phyloP scores from a whole-genome alignment of 2,797 vertebrate genomes.

The Sternotherus odoratus region DNA sequence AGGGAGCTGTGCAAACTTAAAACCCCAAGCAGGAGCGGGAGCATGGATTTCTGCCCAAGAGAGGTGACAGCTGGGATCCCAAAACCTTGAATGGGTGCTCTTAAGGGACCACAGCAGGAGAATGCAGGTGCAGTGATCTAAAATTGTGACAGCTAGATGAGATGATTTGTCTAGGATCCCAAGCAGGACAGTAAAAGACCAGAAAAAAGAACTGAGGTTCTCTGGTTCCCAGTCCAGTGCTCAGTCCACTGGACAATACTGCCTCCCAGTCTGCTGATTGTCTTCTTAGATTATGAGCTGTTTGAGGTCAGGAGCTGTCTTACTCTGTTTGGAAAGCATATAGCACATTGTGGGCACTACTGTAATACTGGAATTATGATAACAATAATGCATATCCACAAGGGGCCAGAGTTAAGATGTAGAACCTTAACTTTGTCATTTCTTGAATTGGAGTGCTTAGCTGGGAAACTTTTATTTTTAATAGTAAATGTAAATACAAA shows the following conservation, averaged over 20 bases:
- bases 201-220: background rate
- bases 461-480: background rate
- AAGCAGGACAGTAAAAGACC: background rate
- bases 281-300: background rate
- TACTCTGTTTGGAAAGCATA: background rate
- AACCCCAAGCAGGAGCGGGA: background rate
- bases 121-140: background rate
- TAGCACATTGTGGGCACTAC: background rate
- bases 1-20: background rate
- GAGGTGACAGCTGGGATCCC: background rate
- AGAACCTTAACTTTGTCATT: background rate
- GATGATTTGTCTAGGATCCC: background rate
- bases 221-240: no score
- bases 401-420: background rate
- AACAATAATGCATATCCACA: accelerated
- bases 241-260: background rate
- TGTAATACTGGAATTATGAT: background rate
- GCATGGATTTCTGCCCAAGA: no score
- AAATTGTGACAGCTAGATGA: background rate
- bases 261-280: background rate
- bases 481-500: background rate
- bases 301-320: background rate
- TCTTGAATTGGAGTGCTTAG: background rate
- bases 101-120: background rate
- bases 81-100: background rate